Base-by-base conservation (phyloP, 2,888 invertebrate species). In the Anarsia innoxiella region DNA sequence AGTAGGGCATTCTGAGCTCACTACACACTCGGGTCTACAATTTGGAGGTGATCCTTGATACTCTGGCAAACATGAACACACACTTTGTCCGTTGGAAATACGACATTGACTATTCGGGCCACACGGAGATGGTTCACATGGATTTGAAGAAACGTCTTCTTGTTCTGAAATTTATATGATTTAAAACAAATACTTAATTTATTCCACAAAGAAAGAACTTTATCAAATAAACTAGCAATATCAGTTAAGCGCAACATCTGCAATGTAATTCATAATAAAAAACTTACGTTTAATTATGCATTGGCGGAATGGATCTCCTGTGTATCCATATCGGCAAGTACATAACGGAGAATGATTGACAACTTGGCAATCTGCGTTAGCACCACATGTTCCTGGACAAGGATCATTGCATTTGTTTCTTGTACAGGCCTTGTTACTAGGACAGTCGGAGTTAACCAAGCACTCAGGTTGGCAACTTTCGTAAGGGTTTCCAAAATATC, bases 401-500 rank as follows among this genome's bases (percentile, higher is more conserved):
- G 93, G 93, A 68, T 93, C 91, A 40, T 87, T 82, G 59, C 93
- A 93, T 72, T 91, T 92, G 56, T 90, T 90, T 56, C 89, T 87
- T 6, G 90, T 85, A 58, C 93, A 93, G 3, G 92, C 91, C 58
- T 76, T 88, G 48, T 89, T 88, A 34, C 91, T 88, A 0, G 90
- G 74, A 63, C 93, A 93, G 58, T 93, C 93, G 0, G 90, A 88
- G 65, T 91, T 91, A 0, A 90, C 74, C 2, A 89, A 76, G 61
- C 93, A 93, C 77, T 93, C 92, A 13, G 91, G 91, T 41, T 90
- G 87, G 59, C 93, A 93, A 28, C 89, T 89, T 71, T 91, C 90
- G 49, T 93, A 92, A n/a, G 93, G 93, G 72, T 93, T 91, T 43
- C 94, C 94, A 45, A 89, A 88, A 56, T 90, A 92, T 29, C 91